Conservation (phyloP, 2,797 vertebrate genomes). For the Macrochelys suwanniensis region DNA sequence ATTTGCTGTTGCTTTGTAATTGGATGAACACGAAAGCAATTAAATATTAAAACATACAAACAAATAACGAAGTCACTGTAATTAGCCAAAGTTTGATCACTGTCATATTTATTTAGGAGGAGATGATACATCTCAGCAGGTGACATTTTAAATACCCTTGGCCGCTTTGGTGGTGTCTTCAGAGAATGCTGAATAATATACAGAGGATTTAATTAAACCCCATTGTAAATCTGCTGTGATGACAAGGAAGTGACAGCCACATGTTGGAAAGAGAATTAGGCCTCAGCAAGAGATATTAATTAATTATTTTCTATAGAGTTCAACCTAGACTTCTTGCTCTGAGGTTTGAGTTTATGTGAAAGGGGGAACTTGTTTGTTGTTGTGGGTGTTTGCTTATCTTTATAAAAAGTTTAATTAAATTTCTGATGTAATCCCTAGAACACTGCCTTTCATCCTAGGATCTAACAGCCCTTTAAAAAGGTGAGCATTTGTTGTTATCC, state of each 20-base stretch:
- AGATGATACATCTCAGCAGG: slow-evolving; percentile 84
- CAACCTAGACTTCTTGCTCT: slow-evolving; percentile 23
- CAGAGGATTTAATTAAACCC: slow-evolving; percentile 85
- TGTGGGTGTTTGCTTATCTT: background rate
- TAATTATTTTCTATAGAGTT: slow-evolving; percentile 77
- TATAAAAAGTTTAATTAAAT: background rate
- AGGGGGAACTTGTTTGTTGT: background rate
- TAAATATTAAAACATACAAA: slow-evolving; percentile 88
- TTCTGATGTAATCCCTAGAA: background rate
- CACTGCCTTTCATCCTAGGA: background rate
- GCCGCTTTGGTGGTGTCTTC: slow-evolving; percentile 81
- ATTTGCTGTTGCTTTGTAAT: slow-evolving; percentile 84
- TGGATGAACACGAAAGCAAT: slow-evolving; percentile 86
- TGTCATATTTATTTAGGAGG: slow-evolving; percentile 85
- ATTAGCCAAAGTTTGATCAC: slow-evolving; percentile 87
- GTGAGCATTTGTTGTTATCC: accelerated
- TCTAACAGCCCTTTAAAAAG: accelerated
- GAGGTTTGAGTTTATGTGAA: background rate
- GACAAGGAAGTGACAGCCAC: slow-evolving; percentile 84
- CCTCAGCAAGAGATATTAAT: slow-evolving; percentile 80
- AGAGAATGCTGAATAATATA: slow-evolving; percentile 81
- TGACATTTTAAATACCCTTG: slow-evolving; percentile 83
- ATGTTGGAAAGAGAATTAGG: slow-evolving; percentile 83
- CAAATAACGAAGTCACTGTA: slow-evolving; percentile 85
- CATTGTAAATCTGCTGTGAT: slow-evolving; percentile 83